A percentile compares a stretch with the other conserved stretches of the same genome.
Conservation (phyloP, 2,888 invertebrate species). For the Maniola hyperantus region DNA sequence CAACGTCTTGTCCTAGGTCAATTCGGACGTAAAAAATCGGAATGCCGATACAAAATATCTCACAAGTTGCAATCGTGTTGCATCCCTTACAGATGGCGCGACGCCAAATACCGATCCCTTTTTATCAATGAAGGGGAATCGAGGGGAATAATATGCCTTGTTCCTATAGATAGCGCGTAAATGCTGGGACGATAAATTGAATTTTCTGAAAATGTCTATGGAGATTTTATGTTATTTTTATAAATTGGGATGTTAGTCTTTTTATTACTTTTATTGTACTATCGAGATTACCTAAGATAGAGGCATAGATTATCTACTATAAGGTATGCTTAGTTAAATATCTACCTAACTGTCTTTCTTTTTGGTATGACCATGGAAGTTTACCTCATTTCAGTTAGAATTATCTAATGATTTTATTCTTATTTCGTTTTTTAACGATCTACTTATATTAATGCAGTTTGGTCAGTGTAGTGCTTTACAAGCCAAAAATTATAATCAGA, state of each 20-base stretch:
- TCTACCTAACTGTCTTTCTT: no score
- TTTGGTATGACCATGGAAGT: no score
- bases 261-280: background rate
- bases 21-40: conserved; percentile 54
- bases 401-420: no score
- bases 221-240: background rate
- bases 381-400: no score
- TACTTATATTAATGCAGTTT: no score
- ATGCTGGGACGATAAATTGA: conserved; percentile 16
- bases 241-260: background rate
- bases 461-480: no score
- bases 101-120: conserved; percentile 54
- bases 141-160: conserved; percentile 23
- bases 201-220: conserved; percentile 10
- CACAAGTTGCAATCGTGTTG: conserved; percentile 62
- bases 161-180: conserved; percentile 19
- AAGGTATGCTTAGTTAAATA: no score
- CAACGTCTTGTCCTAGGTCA: conserved; percentile 18
- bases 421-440: no score
- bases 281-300: no score
- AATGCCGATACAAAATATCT: conserved; percentile 61
- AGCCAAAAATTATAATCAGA: no score
- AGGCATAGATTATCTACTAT: no score
- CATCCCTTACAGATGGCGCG: conserved; percentile 53
- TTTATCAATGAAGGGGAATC: conserved; percentile 54